Evolutionary conservation across 2,797 vertebrate species (phyloP).

Genomic region (Bradypodion ventrale): DNA sequence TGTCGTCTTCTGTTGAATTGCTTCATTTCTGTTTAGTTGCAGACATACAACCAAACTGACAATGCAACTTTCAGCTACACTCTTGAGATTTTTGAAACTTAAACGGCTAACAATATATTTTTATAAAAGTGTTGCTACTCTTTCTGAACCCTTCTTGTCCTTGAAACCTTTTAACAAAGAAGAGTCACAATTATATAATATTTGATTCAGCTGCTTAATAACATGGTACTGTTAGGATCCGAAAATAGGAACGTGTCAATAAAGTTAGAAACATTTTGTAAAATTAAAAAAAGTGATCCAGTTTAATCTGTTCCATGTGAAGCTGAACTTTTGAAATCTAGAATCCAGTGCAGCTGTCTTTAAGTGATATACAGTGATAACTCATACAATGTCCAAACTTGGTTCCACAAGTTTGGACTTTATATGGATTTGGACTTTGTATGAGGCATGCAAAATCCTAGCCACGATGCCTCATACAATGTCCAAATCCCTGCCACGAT

Average conservation of each 20-base stretch:
- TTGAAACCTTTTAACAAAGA: neutral
- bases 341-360: neutral
- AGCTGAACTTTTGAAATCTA: slow-evolving; percentile 45
- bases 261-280: neutral
- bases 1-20: slow-evolving; percentile 14
- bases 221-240: neutral
- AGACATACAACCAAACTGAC: fast-evolving
- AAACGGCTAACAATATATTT: neutral
- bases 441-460: too few relatives aligned
- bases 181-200: neutral
- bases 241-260: neutral
- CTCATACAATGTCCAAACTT: too few relatives aligned
- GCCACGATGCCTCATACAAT: too few relatives aligned
- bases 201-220: slow-evolving; percentile 6
- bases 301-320: neutral
- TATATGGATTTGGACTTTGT: too few relatives aligned
- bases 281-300: neutral
- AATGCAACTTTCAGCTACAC: neutral
- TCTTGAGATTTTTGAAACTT: neutral
- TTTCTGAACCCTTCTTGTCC: neutral
- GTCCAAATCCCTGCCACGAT: too few relatives aligned
- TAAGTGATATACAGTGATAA: neutral
- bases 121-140: too few relatives aligned
- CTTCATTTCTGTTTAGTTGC: neutral
- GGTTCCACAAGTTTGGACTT: too few relatives aligned